Evolutionary conservation across 1,140 invertebrate genomes (phyloP), one percentile per base, ranked within the genome.

Genomic region (Ips nitidus): DNA sequence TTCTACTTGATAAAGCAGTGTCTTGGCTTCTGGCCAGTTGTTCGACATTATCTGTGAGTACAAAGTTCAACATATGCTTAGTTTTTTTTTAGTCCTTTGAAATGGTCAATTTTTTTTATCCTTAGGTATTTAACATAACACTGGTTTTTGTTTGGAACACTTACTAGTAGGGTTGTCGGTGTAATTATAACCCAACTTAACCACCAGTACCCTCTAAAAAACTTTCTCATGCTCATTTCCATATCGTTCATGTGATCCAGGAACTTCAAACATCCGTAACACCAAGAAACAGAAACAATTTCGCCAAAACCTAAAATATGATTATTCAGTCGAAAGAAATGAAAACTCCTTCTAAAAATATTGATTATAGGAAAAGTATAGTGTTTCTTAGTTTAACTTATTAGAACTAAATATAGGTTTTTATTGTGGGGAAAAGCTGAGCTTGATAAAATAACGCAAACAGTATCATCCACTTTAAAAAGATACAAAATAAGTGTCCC

Each of bases 231-330:
- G 64, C 81, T 82, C 52, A 74, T 74, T 38, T 68, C 39, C 87
- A 89, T 89, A 45, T 81, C 75, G 4, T 72, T 77, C 52, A 89
- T 79, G 75, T 88, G 84, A 4, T 80, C 77, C 52, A 88, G 78
- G 39, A 86, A 86, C 69, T 82, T 80, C 56, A 82, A 82, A 62
- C 84, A 85, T 2, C 91, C 91, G 79, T 93, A 93, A 22, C 88
- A 85, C 89, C 90, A 93, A 5, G 86, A 83, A 1, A 91, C 84
- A 4, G 87, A 82, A 4, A 84, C 80, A 38, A 89, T 85, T 84
- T 94, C 91, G 37, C 85, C 84, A 41, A 90, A 78, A 43, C 90
- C 91, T 69, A 8, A 4, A 65, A 65, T 53, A n/a, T 52, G 22
- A 53, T 65, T 36, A 22, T 22, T 2, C 7, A 50, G 47, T 50